These are phyloP conservation scores for Pollimyrus isidori DNA, from an alignment of 2,113 vertebrate species.

Conservation along the genomic window DNA sequence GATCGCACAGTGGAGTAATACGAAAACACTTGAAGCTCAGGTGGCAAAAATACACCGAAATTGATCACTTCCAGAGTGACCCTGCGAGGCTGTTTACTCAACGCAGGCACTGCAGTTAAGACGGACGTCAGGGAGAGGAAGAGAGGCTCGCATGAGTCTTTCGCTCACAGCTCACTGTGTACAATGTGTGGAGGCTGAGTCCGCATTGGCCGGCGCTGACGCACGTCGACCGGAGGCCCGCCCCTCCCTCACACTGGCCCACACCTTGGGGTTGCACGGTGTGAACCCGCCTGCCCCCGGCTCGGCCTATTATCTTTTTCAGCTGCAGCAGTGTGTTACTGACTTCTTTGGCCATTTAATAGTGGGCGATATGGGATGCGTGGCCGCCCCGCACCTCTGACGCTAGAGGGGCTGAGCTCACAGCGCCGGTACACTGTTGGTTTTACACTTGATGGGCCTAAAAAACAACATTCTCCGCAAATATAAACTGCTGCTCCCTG, in stretches of 20 bases:
- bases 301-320: slow-evolving; percentile 58
- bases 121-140: slow-evolving; percentile 19
- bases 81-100: slow-evolving; percentile 56
- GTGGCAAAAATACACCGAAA: slow-evolving; percentile 70
- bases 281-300: slow-evolving; percentile 13
- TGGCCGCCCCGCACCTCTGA: slow-evolving; percentile 64
- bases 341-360: slow-evolving; percentile 72
- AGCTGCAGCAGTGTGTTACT: slow-evolving; percentile 56
- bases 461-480: not conserved
- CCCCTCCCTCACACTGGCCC: slow-evolving; percentile 24
- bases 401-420: slow-evolving; percentile 44
- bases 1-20: slow-evolving; percentile 75
- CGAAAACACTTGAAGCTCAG: slow-evolving; percentile 73
- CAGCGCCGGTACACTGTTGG: not conserved
- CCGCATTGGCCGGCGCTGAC: slow-evolving; percentile 60
- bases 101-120: slow-evolving; percentile 51
- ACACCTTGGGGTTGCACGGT: not conserved
- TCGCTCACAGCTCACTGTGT: not conserved
- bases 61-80: slow-evolving; percentile 67
- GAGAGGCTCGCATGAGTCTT: slow-evolving; percentile 48
- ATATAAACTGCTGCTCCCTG: not conserved
- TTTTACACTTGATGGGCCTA: slow-evolving; percentile 1
- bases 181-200: slow-evolving; percentile 7
- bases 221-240: slow-evolving; percentile 12
- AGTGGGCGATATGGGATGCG: slow-evolving; percentile 68